phyloP scores from a whole-genome alignment of 2,113 vertebrate genomes.

The Calidris pygmaea region DNA sequence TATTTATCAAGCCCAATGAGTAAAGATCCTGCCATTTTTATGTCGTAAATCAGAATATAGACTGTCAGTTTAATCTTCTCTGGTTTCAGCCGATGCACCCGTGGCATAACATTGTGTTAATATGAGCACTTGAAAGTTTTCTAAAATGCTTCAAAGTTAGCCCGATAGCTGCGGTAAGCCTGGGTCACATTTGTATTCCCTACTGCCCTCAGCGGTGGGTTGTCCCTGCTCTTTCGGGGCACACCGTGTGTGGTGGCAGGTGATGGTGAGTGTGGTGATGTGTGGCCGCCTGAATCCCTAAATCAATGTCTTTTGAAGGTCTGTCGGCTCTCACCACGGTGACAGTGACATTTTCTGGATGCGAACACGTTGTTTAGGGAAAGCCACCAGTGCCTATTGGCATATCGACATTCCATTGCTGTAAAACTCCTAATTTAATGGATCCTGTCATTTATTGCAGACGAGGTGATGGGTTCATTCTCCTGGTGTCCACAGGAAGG shows the following conservation, averaged over 20 bases:
- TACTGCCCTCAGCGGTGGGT: not conserved
- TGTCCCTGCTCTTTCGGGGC: not conserved
- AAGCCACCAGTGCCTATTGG: not conserved
- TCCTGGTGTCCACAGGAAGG: not conserved
- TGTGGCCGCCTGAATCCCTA: not conserved
- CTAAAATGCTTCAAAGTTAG: not conserved
- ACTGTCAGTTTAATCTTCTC: constrained; percentile 12
- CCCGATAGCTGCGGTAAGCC: not conserved
- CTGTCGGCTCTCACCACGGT: not conserved
- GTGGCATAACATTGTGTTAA: not conserved
- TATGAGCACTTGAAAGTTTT: not conserved
- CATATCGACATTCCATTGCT: not conserved
- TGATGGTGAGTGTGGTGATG: not conserved
- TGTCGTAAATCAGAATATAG: constrained; percentile 12
- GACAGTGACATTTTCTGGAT: not conserved
- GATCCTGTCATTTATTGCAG: not conserved
- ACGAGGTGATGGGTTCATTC: not conserved
- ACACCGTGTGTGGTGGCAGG: accelerated
- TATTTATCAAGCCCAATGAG: not conserved
- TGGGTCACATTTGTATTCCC: not conserved
- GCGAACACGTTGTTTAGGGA: not conserved
- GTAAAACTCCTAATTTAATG: not conserved
- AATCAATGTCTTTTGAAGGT: accelerated
- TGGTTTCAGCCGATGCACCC: not conserved
- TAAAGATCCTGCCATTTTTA: not conserved